Evolutionary conservation across 2,113 vertebrate species (phyloP).

Genomic region (Chauna torquata): DNA sequence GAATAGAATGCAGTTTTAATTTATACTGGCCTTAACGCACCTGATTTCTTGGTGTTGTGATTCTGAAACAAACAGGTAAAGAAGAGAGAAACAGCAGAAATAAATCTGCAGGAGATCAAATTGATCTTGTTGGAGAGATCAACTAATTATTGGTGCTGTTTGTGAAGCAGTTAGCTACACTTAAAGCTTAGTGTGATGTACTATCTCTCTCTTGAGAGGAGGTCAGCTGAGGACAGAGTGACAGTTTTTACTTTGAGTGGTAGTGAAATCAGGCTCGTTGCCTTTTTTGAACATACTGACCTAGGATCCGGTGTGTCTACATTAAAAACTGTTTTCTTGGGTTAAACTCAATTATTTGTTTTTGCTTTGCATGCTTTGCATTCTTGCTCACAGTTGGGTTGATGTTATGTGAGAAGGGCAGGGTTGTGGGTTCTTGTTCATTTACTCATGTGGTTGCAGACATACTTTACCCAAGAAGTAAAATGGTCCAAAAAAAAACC

Average conservation of each 20-base stretch:
- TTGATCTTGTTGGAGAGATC: neutral
- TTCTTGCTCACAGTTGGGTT: conserved; percentile 59
- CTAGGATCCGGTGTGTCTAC: neutral
- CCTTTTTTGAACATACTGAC: conserved; percentile 1
- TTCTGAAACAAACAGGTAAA: neutral
- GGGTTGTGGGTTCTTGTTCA: conserved; percentile 12
- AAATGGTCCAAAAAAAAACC: conserved; percentile 46
- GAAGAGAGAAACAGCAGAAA: neutral
- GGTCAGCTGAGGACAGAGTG: neutral
- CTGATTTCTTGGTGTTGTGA: neutral
- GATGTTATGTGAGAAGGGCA: conserved; percentile 52
- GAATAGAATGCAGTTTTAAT: neutral
- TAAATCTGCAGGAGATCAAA: neutral
- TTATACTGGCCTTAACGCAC: neutral
- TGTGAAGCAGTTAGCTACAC: neutral
- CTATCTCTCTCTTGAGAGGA: neutral
- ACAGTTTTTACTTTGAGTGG: neutral
- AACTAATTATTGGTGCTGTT: neutral
- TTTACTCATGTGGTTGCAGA: neutral
- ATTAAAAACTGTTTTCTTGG: neutral
- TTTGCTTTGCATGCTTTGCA: conserved; percentile 59
- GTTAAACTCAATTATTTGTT: conserved; percentile 56
- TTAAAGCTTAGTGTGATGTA: neutral
- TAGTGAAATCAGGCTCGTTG: neutral
- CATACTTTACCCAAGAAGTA: conserved; percentile 42